Conservation (phyloP, 2,113 vertebrate species). For the Oryzias celebensis region DNA sequence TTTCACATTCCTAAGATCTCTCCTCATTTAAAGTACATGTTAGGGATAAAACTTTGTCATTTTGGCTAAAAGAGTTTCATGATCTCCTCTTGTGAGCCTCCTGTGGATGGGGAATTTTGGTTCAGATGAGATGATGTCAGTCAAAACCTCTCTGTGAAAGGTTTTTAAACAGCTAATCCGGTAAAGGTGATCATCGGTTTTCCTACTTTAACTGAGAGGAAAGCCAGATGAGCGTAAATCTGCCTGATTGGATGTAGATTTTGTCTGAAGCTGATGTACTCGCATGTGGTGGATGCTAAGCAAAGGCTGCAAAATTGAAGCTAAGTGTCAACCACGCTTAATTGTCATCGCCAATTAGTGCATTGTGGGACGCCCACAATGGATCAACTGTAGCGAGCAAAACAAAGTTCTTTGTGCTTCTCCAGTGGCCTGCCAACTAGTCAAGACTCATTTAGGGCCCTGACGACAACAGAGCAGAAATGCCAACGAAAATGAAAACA, state of each 20-base stretch:
- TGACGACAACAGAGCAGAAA: constrained; percentile 85
- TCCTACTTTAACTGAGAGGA: constrained; percentile 4
- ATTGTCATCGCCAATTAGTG: constrained; percentile 97
- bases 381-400: constrained; percentile 87
- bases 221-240: constrained; percentile 21
- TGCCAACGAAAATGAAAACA: constrained; percentile 86
- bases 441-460: constrained; percentile 94
- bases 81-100: too few species aligned
- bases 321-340: constrained; percentile 80
- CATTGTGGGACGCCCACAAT: constrained; percentile 90
- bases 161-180: too few species aligned
- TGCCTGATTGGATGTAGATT: constrained; percentile 30
- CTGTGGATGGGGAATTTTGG: too few species aligned
- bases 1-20: too few species aligned
- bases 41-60: too few species aligned
- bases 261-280: constrained; percentile 9
- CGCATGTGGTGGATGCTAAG: constrained; percentile 69
- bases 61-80: too few species aligned
- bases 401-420: constrained; percentile 88
- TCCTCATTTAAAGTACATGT: too few species aligned
- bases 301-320: constrained; percentile 79
- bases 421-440: constrained; percentile 92
- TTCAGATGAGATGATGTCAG: too few species aligned
- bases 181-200: constrained; percentile 3
- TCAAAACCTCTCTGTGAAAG: too few species aligned